Base-by-base conservation (phyloP, 1,140 invertebrate genomes). In the Drepana arcuata region DNA sequence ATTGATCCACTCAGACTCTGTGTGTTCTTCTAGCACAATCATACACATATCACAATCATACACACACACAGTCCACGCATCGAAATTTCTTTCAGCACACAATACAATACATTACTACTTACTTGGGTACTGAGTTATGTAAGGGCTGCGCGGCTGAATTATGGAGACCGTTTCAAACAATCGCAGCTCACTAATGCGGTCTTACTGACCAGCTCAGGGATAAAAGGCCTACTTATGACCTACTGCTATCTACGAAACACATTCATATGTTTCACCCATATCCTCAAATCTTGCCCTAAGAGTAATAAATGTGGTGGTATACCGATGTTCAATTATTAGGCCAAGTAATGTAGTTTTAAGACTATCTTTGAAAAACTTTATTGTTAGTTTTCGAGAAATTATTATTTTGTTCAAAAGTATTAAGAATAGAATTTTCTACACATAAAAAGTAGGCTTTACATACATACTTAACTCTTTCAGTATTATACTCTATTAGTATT, bases 191-290 rank as follows among this genome's bases (percentile, higher is more conserved):
- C 40, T 41, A 41, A 40, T 41, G 34, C 27, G 16, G 38, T 26
- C 41, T 45, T 45, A 50, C 45, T 38, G 28, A 34, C 34, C 7
- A 16, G 24, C 14, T 24, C 14, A 21, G 7, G 31, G 24, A 30
- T 48, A 37, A 44, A 43, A 24, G 15, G 34, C 41, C 16, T 12
- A 16, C 9, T 18, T n/a, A 15, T 48, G 42, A 37, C 35, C 46
- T 25, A 27, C 27, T 24, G 43, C 44, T 68, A 68, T 68, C 57
- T 28, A 27, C 9, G 21, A 51, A 24, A 42, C 36, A 50, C 60
- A 64, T 54, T 64, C 60, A 57, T 56, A 61, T 62, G n/a, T 62
- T 60, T 46, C 37, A 50, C 41, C 42, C 41, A 36, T 34, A 29
- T 34, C 34, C 34, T 37, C 41, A 57, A 64, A 64, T 55, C 53